phyloP scores from a whole-genome alignment of 2,888 invertebrate genomes.

The Lordiphosa fenestrarum region DNA sequence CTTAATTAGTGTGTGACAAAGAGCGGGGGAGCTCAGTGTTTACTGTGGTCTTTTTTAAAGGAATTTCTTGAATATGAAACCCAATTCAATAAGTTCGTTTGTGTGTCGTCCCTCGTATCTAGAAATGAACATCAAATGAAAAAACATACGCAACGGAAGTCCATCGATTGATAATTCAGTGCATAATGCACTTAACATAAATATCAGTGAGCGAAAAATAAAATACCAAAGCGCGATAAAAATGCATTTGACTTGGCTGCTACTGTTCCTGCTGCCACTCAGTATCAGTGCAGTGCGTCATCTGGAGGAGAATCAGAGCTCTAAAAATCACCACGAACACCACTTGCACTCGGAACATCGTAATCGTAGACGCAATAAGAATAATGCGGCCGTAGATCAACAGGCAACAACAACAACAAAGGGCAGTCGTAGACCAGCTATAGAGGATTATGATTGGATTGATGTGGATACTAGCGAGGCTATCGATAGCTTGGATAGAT shows the following conservation, averaged over 20 bases:
- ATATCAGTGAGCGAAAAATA: slow-evolving; percentile 26
- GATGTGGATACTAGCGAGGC: slow-evolving; percentile 47
- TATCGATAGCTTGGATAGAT: slow-evolving; percentile 22
- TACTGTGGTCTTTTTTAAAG: slow-evolving; percentile 3
- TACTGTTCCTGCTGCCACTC: slow-evolving; percentile 26
- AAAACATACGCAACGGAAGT: not conserved
- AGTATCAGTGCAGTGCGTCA: slow-evolving; percentile 36
- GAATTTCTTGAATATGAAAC: slow-evolving; percentile 1
- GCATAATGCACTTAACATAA: slow-evolving; percentile 40
- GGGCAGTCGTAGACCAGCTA: slow-evolving; percentile 15
- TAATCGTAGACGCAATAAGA: slow-evolving; percentile 27
- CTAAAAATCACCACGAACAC: slow-evolving; percentile 21
- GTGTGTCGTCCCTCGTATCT: not conserved
- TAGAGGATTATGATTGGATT: slow-evolving; percentile 53
- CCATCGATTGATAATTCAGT: slow-evolving; percentile 16
- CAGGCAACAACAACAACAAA: slow-evolving; percentile 14
- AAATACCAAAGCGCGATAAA: slow-evolving; percentile 14
- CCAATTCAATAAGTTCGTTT: slow-evolving; percentile 4
- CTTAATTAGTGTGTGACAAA: slow-evolving; percentile 70
- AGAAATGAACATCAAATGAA: not conserved
- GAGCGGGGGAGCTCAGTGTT: slow-evolving; percentile 15
- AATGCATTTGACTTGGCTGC: slow-evolving; percentile 24
- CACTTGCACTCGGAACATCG: slow-evolving; percentile 14
- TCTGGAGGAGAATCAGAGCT: slow-evolving; percentile 32
- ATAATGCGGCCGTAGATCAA: slow-evolving; percentile 25